Conservation (phyloP, 1,140 invertebrate species). For the Artemia franciscana region DNA sequence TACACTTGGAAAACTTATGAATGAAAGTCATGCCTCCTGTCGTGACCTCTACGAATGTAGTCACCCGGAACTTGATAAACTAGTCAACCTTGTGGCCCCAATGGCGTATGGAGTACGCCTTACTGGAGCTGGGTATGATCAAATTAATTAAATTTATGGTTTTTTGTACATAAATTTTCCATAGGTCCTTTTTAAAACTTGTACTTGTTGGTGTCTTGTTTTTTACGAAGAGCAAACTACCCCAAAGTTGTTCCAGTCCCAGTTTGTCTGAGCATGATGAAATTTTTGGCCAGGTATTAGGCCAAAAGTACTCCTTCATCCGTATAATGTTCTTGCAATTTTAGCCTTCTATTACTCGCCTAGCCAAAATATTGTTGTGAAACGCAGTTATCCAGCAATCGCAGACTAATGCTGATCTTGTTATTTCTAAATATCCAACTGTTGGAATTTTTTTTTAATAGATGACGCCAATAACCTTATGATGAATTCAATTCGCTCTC, state of each 20-base stretch:
- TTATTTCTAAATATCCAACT: too few species aligned
- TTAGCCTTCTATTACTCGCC: too few species aligned
- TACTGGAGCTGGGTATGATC: conserved; percentile 60
- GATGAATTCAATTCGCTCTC: too few species aligned
- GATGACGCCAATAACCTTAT: too few species aligned
- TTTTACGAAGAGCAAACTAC: too few species aligned
- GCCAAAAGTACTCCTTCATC: too few species aligned
- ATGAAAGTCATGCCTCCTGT: conserved; percentile 62
- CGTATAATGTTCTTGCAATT: too few species aligned
- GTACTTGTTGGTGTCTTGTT: not conserved
- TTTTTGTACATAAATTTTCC: not conserved
- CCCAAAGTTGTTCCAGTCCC: too few species aligned
- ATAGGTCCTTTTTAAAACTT: not conserved
- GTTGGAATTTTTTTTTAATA: too few species aligned
- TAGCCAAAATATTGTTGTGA: too few species aligned
- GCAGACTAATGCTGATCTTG: too few species aligned
- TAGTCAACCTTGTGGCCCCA: conserved; percentile 50
- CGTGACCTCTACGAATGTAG: conserved; percentile 77
- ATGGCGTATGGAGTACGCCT: conserved; percentile 56
- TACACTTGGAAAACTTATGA: conserved; percentile 60
- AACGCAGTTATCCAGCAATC: too few species aligned
- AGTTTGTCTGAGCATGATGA: not conserved
- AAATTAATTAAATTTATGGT: not conserved
- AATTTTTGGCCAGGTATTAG: not conserved
- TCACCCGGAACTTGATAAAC: conserved; percentile 57